A percentile compares a stretch with the other conserved stretches of the same genome.
phyloP scores from a whole-genome alignment of 2,888 invertebrate genomes.

The Amblyteles armatorius region DNA sequence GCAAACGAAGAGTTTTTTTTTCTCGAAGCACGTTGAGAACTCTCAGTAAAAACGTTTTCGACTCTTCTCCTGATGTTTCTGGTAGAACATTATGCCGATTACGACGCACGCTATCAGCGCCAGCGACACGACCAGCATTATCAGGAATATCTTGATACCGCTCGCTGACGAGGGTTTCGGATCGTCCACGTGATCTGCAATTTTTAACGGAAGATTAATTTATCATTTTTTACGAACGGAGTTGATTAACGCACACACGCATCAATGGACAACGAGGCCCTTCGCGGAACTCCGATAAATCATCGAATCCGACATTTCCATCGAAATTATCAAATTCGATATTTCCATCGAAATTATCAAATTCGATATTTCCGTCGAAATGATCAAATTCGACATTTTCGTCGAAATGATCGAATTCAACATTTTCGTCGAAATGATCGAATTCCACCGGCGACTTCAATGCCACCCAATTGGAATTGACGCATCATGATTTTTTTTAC shows the following conservation, averaged over 20 bases:
- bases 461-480: neutral
- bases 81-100: conserved; percentile 96
- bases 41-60: conserved; percentile 93
- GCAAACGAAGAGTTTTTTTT: conserved; percentile 25
- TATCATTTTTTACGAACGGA: neutral
- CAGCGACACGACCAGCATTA: conserved; percentile 94
- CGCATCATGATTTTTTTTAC: conserved; percentile 79
- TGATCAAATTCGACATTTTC: too few relatives aligned
- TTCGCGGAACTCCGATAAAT: too few relatives aligned
- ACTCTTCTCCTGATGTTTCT: conserved; percentile 95
- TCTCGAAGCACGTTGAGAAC: neutral
- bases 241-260: neutral
- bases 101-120: conserved; percentile 93
- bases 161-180: conserved; percentile 93
- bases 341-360: too few relatives aligned
- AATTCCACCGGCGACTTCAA: neutral
- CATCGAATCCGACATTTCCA: too few relatives aligned
- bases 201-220: neutral
- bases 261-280: too few relatives aligned
- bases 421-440: neutral
- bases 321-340: neutral
- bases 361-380: too few relatives aligned
- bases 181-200: conserved; percentile 93
- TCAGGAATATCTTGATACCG: conserved; percentile 95
- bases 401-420: too few relatives aligned